phyloP scores from a whole-genome alignment of 1,140 invertebrate species.

The Meteorus sp. region DNA sequence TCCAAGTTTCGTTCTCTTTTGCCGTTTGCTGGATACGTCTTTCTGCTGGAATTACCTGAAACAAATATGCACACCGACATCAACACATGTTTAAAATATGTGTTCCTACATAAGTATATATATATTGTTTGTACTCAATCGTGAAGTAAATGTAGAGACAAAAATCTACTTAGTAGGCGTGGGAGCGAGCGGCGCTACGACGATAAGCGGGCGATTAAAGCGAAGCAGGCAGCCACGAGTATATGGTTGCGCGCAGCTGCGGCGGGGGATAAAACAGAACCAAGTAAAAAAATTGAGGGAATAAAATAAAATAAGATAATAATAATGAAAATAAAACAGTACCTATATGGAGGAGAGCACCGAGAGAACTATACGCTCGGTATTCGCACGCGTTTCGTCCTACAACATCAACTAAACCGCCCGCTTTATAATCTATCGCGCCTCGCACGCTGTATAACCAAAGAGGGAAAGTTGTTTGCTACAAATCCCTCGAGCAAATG shows the following conservation, averaged over 20 bases:
- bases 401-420: conserved; percentile 18
- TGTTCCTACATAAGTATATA: background rate
- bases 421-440: conserved; percentile 16
- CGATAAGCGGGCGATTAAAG: conserved; percentile 29
- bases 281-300: background rate
- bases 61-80: conserved; percentile 11
- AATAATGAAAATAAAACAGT: no score
- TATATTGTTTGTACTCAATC: background rate
- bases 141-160: conserved; percentile 2
- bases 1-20: conserved; percentile 53
- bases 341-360: no score
- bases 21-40: conserved; percentile 36
- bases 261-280: no score
- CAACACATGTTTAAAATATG: background rate
- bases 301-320: background rate
- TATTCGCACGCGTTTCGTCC: background rate
- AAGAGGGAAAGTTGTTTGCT: conserved; percentile 29
- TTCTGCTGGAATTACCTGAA: conserved; percentile 54
- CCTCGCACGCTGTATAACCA: conserved; percentile 11
- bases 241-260: no score
- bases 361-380: no score
- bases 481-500: conserved; percentile 23
- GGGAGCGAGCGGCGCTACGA: conserved; percentile 39
- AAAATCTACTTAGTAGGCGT: conserved; percentile 35
- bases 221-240: background rate